These are phyloP conservation scores for Riparia riparia DNA, from an alignment of 2,113 vertebrate genomes.

Conservation along the genomic window DNA sequence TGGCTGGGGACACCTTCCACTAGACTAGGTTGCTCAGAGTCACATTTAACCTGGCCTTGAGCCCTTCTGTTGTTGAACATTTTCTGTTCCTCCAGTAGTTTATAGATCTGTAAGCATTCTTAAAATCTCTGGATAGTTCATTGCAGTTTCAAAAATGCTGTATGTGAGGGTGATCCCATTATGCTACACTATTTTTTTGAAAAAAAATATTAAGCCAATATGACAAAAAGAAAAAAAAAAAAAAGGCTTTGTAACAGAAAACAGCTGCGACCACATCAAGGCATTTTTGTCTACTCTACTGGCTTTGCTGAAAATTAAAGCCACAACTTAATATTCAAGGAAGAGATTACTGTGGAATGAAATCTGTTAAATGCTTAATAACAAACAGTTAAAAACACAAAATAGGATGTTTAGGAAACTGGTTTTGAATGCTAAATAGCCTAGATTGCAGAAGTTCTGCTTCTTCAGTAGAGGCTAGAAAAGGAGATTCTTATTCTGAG, in stretches of 20 bases:
- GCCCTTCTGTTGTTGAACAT: not conserved
- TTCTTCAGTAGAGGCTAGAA: not conserved
- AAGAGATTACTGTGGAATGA: constrained; percentile 34
- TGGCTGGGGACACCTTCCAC: not conserved
- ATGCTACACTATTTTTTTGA: not conserved
- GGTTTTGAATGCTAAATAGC: not conserved
- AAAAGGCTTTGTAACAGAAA: constrained; percentile 47
- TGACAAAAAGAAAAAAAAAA: not conserved
- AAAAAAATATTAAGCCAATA: not conserved
- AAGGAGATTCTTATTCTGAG: not conserved
- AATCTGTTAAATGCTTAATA: constrained; percentile 53
- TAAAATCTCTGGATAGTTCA: not conserved
- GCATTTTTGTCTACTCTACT: constrained; percentile 53
- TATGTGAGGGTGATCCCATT: not conserved
- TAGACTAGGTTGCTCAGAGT: not conserved
- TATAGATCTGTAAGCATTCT: not conserved
- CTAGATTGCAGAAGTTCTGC: not conserved
- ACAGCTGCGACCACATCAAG: constrained; percentile 71
- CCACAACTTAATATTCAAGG: constrained; percentile 45
- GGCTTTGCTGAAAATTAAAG: constrained; percentile 63
- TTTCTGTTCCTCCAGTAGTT: not conserved
- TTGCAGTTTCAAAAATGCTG: not conserved
- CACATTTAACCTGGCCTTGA: not conserved
- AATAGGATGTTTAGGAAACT: not conserved
- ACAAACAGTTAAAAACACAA: constrained; percentile 58